Evolutionary conservation across 2,888 invertebrate genomes (phyloP), one percentile per base, ranked within the genome.

Genomic region (Lasioglossum morio): DNA sequence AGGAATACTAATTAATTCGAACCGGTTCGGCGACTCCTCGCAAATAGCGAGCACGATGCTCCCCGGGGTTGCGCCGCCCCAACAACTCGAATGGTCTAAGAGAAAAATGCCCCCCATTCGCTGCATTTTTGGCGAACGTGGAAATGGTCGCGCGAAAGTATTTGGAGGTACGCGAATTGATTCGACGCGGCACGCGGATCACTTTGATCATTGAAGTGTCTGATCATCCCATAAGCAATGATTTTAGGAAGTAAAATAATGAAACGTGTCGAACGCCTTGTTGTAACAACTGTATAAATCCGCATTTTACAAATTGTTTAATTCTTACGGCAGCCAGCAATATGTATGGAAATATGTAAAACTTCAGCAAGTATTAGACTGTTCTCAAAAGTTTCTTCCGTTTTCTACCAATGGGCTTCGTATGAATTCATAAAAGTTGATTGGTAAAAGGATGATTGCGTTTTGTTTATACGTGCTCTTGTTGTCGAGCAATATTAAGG

Each of bases 1-100:
- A 66, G 81, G 82, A 78, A 88, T 82, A 84, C 77, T 73, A 83
- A 89, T 89, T 88, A 84, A 88, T 89, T 86, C 72, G 72, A 63
- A 43, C 46, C 27, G 70, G 70, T 40, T 70, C 70, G n/a, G 23
- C 37, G n/a, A n/a, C 70, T 70, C n/a, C 40, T 40, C n/a, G 40
- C 40, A 40, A 70, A 70, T 70, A 70, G 70, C 23, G n/a, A 40
- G n/a, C 12, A 12, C n/a, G 40, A 34, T 34, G 10, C n/a, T 4
- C n/a, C 12, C n/a, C 23, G n/a, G 12, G n/a, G 40, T 40, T 40
- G 37, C 63, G 63, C 30, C 63, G 63, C 19, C 7, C 14, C 19
- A 34, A 37, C 23, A 23, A 23, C 23, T 37, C 69, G 37, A 37
- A 37, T 37, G 69, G 23, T 37, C 34, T 10, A 16, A 30, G 63